Evolutionary conservation across 30 jellyfish, hydroid and myxozoan species (phyloP).

Genomic region (Catostylus mosaicus): DNA sequence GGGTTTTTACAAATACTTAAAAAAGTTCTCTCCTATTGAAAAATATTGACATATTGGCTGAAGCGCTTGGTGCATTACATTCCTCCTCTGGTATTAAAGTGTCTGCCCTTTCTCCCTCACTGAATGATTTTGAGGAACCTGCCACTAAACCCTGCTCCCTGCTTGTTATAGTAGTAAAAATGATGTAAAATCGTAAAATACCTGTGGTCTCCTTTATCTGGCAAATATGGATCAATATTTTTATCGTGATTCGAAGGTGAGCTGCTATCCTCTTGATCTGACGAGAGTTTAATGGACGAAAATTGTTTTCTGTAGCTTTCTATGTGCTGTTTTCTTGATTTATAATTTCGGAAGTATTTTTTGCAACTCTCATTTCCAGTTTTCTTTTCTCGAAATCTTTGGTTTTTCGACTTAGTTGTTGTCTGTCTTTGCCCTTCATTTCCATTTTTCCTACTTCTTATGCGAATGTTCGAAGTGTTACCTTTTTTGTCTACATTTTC

Average conservation of each 20-base stretch:
- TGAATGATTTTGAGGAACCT: no score
- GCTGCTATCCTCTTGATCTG: not conserved
- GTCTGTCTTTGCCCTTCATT: not conserved
- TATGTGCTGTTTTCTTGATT: constrained; percentile 36
- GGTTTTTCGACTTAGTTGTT: constrained; percentile 2
- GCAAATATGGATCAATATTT: constrained; percentile 51
- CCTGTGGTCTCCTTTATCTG: constrained; percentile 36
- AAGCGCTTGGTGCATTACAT: no score
- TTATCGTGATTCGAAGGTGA: not conserved
- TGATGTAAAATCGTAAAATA: no score
- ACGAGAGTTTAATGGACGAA: constrained; percentile 15
- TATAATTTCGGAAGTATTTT: constrained; percentile 25
- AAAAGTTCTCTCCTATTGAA: no score
- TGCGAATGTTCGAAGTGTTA: not conserved
- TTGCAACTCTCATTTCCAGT: not conserved
- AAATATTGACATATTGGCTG: no score
- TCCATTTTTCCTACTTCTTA: constrained; percentile 19
- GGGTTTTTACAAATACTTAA: no score
- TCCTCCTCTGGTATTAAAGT: no score
- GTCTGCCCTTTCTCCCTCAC: no score
- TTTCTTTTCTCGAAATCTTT: not conserved
- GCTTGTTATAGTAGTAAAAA: no score
- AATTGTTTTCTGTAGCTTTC: constrained; percentile 33
- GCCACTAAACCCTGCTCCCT: no score
- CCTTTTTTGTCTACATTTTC: not conserved